A percentile compares a stretch with the other conserved stretches of the same genome.
phyloP scores from a whole-genome alignment of 2,888 invertebrate genomes.

The Microctonus aethiopoides region DNA sequence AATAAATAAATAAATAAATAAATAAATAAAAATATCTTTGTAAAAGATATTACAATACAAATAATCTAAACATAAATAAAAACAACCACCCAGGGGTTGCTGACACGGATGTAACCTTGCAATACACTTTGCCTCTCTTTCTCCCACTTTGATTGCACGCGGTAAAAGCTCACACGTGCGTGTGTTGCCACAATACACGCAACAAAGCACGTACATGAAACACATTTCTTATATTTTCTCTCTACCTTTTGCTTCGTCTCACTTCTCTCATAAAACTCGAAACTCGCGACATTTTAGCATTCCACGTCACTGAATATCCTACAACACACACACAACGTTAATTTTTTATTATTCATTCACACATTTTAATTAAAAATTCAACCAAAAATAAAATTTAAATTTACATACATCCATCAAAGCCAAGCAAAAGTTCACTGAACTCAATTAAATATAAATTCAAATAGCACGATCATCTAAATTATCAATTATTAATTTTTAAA shows the following conservation, averaged over 20 bases:
- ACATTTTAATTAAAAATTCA: neutral
- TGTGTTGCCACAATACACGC: slow-evolving; percentile 40
- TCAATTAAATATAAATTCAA: neutral
- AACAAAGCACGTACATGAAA: slow-evolving; percentile 22
- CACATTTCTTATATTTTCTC: slow-evolving; percentile 22
- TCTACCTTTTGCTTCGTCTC: slow-evolving; percentile 2
- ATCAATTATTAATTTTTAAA: neutral
- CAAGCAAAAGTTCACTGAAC: neutral
- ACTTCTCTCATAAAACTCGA: neutral
- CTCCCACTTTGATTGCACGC: neutral
- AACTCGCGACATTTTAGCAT: neutral
- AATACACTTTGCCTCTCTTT: slow-evolving; percentile 22
- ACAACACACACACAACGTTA: neutral
- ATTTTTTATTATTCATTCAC: neutral
- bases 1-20: too few species aligned
- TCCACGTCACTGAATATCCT: neutral
- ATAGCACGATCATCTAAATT: neutral
- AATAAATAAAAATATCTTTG: too few species aligned
- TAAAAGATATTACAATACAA: too few species aligned
- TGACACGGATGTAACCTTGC: slow-evolving; percentile 48
- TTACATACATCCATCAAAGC: neutral
- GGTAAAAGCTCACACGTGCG: slow-evolving; percentile 32
- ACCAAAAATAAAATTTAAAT: neutral
- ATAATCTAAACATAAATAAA: slow-evolving; percentile 23
- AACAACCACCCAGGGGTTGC: slow-evolving; percentile 39